Evolutionary conservation across 1,140 invertebrate species (phyloP), one percentile per base, ranked within the genome.

Genomic region (Drosophila sp.): DNA sequence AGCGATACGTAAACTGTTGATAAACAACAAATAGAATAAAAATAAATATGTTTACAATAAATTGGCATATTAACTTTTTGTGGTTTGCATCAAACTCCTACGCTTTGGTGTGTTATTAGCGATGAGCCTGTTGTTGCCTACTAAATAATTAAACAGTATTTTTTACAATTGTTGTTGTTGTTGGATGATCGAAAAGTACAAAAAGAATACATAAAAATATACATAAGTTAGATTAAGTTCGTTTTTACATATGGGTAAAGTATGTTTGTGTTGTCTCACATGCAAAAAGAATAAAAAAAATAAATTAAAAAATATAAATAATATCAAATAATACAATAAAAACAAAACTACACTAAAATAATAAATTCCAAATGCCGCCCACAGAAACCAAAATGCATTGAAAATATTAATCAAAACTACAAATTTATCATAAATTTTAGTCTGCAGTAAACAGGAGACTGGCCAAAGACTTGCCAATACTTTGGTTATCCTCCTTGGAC

Each of bases 61-160:
- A 77, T 77, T 74, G 78, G 77, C 72, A 89, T 91, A 91, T 91
- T 91, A 91, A 91, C 90, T 91, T 91, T 90, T 91, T 59, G 71
- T 69, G 78, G 72, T 63, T 86, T 81, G 80, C 78, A 78, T 87
- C 78, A 89, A 83, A 81, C 32, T 89, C 82, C 82, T 91, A 91
- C 75, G 76, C 64, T 90, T 90, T 65, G 78, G 63, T 89, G 86
- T 78, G 72, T 67, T 91, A 83, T 76, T 91, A 90, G 90, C 86
- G 67, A 76, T 78, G 76, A 90, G 82, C 86, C 86, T 91, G 72
- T 43, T 65, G 72, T 78, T 73, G 69, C 69, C 65, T 80, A 80
- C 83, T 89, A 83, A 73, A 83, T 78, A 64, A 54, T 76, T 53
- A 70, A 81, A 69, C 32, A 62, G 62, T 73, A 64, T 63, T 27